Percentiles rank a stretch among this genome's conserved stretches.
Evolutionary conservation across 2,888 invertebrate species (phyloP).

Genomic region (Ochlodes sylvanus): DNA sequence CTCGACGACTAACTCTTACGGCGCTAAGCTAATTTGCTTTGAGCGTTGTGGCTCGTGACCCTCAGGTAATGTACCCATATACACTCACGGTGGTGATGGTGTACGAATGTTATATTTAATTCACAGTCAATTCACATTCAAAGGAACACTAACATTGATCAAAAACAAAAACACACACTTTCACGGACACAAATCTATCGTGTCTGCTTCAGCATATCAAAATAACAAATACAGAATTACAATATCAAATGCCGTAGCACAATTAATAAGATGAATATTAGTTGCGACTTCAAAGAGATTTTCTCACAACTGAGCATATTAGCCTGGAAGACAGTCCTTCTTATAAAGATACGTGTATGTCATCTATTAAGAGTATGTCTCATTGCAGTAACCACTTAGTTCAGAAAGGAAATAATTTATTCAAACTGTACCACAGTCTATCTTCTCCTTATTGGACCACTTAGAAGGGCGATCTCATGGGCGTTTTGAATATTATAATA

Average conservation of each 20-base stretch:
- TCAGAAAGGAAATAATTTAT: constrained; percentile 78
- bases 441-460: constrained; percentile 51
- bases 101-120: too few species aligned
- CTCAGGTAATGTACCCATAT: too few species aligned
- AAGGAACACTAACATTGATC: too few species aligned
- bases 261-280: constrained; percentile 59
- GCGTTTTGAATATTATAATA: constrained; percentile 41
- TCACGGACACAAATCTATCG: too few species aligned
- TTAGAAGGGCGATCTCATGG: constrained; percentile 41
- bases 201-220: neutral
- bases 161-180: too few species aligned
- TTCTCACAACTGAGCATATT: constrained; percentile 56
- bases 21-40: too few species aligned
- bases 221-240: neutral
- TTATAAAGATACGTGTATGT: constrained; percentile 69
- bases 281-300: constrained; percentile 60
- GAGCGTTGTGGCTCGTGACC: too few species aligned
- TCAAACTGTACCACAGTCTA: constrained; percentile 61
- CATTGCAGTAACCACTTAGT: constrained; percentile 75
- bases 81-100: too few species aligned
- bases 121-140: too few species aligned
- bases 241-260: constrained; percentile 39
- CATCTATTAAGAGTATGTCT: constrained; percentile 76
- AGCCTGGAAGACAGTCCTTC: constrained; percentile 59
- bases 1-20: too few species aligned